These are phyloP conservation scores for Furcula furcula DNA, from an alignment of 2,888 invertebrate species.

Conservation along the genomic window DNA sequence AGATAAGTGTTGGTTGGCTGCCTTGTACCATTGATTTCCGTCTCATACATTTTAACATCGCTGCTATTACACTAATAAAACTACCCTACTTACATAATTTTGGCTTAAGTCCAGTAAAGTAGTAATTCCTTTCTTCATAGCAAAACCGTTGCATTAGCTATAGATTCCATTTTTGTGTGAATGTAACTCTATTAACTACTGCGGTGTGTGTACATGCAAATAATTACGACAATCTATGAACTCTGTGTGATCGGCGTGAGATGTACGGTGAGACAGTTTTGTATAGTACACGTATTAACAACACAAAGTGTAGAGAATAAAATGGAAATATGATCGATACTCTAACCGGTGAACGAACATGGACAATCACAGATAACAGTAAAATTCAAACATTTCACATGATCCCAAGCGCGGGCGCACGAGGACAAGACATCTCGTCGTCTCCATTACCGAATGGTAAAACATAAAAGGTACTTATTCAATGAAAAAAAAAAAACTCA, in stretches of 20 bases:
- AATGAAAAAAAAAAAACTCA: slow-evolving; percentile 36
- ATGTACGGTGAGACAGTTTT: slow-evolving; percentile 24
- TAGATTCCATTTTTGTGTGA: too few relatives aligned
- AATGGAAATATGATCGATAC: slow-evolving; percentile 40
- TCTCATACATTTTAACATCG: too few relatives aligned
- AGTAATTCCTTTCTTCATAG: too few relatives aligned
- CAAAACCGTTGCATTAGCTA: too few relatives aligned
- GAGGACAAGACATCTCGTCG: slow-evolving; percentile 40
- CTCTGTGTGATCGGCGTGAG: slow-evolving; percentile 25
- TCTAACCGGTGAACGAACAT: slow-evolving; percentile 49
- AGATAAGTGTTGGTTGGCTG: too few relatives aligned
- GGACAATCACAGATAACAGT: slow-evolving; percentile 39
- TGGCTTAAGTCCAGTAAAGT: too few relatives aligned
- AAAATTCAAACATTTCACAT: slow-evolving; percentile 48
- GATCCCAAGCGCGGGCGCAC: slow-evolving; percentile 49
- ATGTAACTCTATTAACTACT: too few relatives aligned
- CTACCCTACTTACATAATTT: too few relatives aligned
- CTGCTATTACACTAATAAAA: too few relatives aligned
- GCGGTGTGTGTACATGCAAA: slow-evolving; percentile 43
- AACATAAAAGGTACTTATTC: slow-evolving; percentile 23
- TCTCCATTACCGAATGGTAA: slow-evolving; percentile 27
- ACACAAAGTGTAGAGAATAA: slow-evolving; percentile 18
- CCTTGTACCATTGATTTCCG: too few relatives aligned
- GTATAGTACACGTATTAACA: slow-evolving; percentile 25
- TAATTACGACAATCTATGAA: slow-evolving; percentile 24